Evolutionary conservation across 2,797 vertebrate genomes (phyloP).

Genomic region (Protonibea diacanthus): DNA sequence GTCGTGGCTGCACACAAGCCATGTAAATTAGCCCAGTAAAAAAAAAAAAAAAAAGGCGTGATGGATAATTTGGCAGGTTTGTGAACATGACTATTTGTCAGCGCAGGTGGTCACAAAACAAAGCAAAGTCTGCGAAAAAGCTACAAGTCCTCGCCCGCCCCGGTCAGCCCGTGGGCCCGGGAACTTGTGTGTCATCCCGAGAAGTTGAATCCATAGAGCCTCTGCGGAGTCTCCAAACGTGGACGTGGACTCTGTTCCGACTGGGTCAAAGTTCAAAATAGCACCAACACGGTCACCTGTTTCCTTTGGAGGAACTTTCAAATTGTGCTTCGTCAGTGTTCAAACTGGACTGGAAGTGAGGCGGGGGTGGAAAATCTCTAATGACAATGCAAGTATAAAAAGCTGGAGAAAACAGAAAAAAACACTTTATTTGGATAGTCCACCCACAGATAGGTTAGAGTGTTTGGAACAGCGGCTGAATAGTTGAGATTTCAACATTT

Average conservation of each 20-base stretch:
- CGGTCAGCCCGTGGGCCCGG: conserved; percentile 7
- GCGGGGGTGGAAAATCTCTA: conserved; percentile 27
- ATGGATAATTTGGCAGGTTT: conserved; percentile 10
- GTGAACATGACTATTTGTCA: conserved; percentile 36
- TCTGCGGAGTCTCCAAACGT: conserved; percentile 9
- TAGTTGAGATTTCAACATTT: too few relatives aligned
- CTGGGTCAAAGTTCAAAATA: conserved; percentile 63
- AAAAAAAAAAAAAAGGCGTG: neutral
- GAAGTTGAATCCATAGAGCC: conserved; percentile 36
- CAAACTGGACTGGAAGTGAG: conserved; percentile 24
- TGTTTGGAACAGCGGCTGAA: too few relatives aligned
- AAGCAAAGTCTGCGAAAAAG: conserved; percentile 46
- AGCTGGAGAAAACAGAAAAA: conserved; percentile 36
- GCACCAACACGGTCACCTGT: conserved; percentile 51
- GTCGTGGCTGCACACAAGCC: conserved; percentile 37
- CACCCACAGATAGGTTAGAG: too few relatives aligned
- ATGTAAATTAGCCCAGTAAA: conserved; percentile 15
- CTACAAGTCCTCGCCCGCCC: conserved; percentile 27
- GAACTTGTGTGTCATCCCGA: neutral
- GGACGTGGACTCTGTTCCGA: conserved; percentile 32
- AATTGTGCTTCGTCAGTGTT: conserved; percentile 52
- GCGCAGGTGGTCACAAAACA: conserved; percentile 46
- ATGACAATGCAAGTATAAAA: conserved; percentile 56
- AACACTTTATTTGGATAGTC: neutral
- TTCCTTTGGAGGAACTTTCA: conserved; percentile 35